A percentile compares a stretch with the other conserved stretches of the same genome.
Evolutionary conservation across 1,140 invertebrate species (phyloP).

Genomic region (Laupala kohalensis): DNA sequence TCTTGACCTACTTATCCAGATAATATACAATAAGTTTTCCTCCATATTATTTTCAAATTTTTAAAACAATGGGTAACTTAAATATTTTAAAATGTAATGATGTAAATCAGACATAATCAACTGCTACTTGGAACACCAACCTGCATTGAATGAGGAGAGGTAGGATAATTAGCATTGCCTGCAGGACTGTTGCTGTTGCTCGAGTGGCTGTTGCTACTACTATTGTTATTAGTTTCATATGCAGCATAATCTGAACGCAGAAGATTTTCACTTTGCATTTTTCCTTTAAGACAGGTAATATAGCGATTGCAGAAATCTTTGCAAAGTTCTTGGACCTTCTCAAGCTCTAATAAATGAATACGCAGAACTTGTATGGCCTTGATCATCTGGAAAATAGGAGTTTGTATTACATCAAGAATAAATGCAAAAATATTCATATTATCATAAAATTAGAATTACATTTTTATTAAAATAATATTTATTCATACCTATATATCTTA

Average conservation of each 20-base stretch:
- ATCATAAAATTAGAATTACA: not conserved
- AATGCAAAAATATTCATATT: not conserved
- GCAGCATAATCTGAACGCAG: slow-evolving; percentile 56
- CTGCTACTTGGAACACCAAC: too few species aligned
- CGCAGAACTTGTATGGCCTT: slow-evolving; percentile 93
- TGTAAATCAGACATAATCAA: too few species aligned
- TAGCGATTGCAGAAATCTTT: slow-evolving; percentile 94
- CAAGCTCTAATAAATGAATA: slow-evolving; percentile 89
- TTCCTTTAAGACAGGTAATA: slow-evolving; percentile 88
- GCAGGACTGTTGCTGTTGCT: slow-evolving; percentile 38
- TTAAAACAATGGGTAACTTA: too few species aligned
- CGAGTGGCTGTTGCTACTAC: slow-evolving; percentile 37
- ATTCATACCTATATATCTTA: not conserved
- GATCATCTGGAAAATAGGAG: slow-evolving; percentile 64
- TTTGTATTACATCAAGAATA: not conserved
- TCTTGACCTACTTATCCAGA: too few species aligned
- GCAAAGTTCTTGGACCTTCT: slow-evolving; percentile 92
- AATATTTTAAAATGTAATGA: too few species aligned
- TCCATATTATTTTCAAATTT: too few species aligned
- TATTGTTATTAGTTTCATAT: slow-evolving; percentile 28
- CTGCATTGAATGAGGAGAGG: slow-evolving; percentile 14
- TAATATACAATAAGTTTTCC: too few species aligned
- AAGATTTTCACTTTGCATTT: slow-evolving; percentile 92
- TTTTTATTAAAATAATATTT: not conserved
- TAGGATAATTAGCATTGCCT: slow-evolving; percentile 18